Base-by-base conservation (phyloP, 1,140 invertebrate genomes). In the Subanguina moxae region DNA sequence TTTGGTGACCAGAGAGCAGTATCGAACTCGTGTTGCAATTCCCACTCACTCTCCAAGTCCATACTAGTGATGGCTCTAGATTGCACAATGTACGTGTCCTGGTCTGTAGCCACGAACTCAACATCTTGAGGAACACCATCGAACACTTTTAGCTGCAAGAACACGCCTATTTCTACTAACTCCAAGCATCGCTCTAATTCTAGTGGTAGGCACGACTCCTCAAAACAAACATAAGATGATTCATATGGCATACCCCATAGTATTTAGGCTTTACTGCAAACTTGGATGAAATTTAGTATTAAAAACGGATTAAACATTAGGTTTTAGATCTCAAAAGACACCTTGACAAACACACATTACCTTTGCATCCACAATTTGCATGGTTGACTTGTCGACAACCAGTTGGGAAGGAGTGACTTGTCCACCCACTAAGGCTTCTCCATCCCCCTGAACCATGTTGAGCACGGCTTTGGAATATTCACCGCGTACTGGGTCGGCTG, bases 371-470 rank as follows among this genome's bases (percentile, higher is more conserved):
- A n/a, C n/a, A 81, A 27, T 83, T 82, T 32, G 32, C 67, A 58
- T 27, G 30, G 19, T 45, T 28, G 38, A 30, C 21, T 27, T 70
- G 11, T 52, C 45, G 19, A 57, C 38, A 56, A 73, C 57, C 8
- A 74, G 67, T 57, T 77, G 68, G 48, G 80, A 74, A 30, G 66
- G 68, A 11, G 78, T 74, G 17, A 21, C 43, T 32, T 71, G 70
- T 8, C 67, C 65, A 19, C 71, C 80, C 70, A 70, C 77, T 28
- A 79, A 63, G 1, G 68, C 88, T 85, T 92, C 90, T 71, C 90
- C 90, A 1, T 91, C 83, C 0, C 90, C 90, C 84, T 88, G 90
- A 83, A 91, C 90, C 0, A 90, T 88, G 17, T 89, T 90, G 62
- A 92, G 87, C 17, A 88, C 83, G 48, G 92, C 86, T 56, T 85